Evolutionary conservation across 2,797 vertebrate species (phyloP), one percentile per base, ranked within the genome.

Genomic region (Limnodromus scolopaceus): DNA sequence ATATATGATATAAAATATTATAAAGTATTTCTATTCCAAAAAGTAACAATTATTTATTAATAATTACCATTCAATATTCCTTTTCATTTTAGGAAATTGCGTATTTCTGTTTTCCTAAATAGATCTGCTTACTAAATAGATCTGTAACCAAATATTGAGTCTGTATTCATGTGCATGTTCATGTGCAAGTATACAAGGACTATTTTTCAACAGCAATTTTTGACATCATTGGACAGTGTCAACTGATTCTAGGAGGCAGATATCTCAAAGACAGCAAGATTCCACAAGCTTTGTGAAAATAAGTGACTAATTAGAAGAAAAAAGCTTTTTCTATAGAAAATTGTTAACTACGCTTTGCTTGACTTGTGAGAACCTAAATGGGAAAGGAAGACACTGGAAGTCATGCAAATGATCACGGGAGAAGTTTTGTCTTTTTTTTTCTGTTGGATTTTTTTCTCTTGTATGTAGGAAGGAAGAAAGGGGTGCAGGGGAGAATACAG

Each of bases 21-120:
- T 34, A 30, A 70, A 36, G 6, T 27, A 39, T 34, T 46, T 39
- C 25, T 53, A 45, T 93, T 81, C 64, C 25, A 16, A 25, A 27
- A 27, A 12, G 19, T 9, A 60, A 27, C 3, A 15, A 45, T 18
- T 20, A 22, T 30, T 46, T 54, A 36, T 3, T n/a, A 64, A 45
- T 38, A 13, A 17, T 24, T 57, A 6, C 0, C 17, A 14, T 2
- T 39, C 14, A 14, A 22, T 38, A 49, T 24, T 43, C 6, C 3
- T 8, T 51, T 84, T n/a, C 63, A n/a, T 43, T 68, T 65, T 19
- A 36, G 15, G 2, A 76, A 65, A 19, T 0, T 5, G 4, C 0
- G 38, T 64, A 64, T 51, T 0, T 32, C 28, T 38, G 12, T 46
- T 76, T 82, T 87, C 27, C 13, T 71, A 55, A 64, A 32, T 18